Percentiles rank a stretch among this genome's conserved stretches.
Conservation (phyloP, 2,888 invertebrate species). For the Platycheirus rosarum region DNA sequence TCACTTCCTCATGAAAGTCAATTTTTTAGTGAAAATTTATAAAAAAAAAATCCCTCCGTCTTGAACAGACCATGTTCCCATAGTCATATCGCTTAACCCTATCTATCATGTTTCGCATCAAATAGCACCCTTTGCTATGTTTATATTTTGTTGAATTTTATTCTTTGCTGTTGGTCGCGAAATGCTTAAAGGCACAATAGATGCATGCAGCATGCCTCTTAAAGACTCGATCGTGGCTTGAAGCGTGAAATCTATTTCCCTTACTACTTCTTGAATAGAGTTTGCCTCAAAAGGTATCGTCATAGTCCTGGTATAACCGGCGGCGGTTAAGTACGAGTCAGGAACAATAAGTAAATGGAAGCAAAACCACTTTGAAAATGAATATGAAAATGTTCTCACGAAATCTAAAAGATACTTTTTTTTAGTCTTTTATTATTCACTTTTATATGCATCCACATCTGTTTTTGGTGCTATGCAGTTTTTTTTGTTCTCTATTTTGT, state of each 20-base stretch:
- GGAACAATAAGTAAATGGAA: conserved; percentile 55
- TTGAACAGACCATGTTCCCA: conserved; percentile 34
- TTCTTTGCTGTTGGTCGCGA: conserved; percentile 61
- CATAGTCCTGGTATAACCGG: conserved; percentile 27
- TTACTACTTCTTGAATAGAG: conserved; percentile 29
- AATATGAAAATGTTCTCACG: conserved; percentile 66
- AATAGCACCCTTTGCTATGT: conserved; percentile 57
- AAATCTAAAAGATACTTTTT: conserved; percentile 30
- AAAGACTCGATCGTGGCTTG: conserved; percentile 50
- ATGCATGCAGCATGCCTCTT: conserved; percentile 15
- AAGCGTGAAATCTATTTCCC: conserved; percentile 60
- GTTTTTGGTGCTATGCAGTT: conserved; percentile 50
- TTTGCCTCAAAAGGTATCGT: conserved; percentile 30
- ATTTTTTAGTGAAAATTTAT: conserved; percentile 12
- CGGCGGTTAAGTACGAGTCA: conserved; percentile 22
- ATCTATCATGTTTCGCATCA: conserved; percentile 70
- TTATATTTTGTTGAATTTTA: neutral
- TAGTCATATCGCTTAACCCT: conserved; percentile 58
- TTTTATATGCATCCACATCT: conserved; percentile 53
- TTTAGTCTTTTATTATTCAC: conserved; percentile 9
- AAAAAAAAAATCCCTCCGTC: conserved; percentile 22
- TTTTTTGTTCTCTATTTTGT: neutral
- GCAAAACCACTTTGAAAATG: conserved; percentile 45
- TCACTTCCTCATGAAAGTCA: conserved; percentile 28
- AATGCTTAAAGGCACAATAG: conserved; percentile 19